Conservation (phyloP, 2,888 invertebrate genomes). For the Diplazon laetatorius region DNA sequence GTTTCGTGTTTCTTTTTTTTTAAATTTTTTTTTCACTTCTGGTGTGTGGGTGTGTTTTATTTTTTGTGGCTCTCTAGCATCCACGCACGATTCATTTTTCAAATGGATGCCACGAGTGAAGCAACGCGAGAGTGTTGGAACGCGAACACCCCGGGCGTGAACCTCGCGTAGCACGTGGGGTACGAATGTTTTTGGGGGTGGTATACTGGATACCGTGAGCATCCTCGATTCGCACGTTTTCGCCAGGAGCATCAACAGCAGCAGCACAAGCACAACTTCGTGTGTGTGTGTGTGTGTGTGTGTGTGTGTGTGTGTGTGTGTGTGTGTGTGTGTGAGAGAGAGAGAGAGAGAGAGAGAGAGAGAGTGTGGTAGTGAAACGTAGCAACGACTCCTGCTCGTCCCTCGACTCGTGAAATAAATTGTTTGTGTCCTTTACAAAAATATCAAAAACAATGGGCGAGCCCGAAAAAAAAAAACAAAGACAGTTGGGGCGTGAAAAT, state of each 20-base stretch:
- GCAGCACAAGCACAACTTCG: conserved; percentile 19
- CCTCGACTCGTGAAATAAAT: conserved; percentile 77
- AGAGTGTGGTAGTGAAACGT: conserved; percentile 51
- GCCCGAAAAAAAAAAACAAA: conserved; percentile 61
- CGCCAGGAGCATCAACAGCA: conserved; percentile 30
- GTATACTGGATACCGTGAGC: conserved; percentile 43
- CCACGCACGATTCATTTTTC: conserved; percentile 76
- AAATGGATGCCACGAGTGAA: conserved; percentile 75
- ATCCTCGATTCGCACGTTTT: conserved; percentile 60
- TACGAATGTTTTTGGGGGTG: conserved; percentile 79
- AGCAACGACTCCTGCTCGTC: conserved; percentile 64
- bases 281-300: too few species aligned
- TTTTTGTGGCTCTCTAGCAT: conserved; percentile 52
- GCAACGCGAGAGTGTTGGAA: conserved; percentile 23
- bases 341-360: too few species aligned
- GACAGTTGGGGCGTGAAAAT: conserved; percentile 59
- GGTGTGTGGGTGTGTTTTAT: conserved; percentile 55
- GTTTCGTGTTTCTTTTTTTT: conserved; percentile 65
- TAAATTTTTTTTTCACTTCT: conserved; percentile 63
- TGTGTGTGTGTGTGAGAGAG: too few species aligned
- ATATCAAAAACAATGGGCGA: conserved; percentile 70
- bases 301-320: too few species aligned
- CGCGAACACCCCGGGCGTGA: conserved; percentile 54
- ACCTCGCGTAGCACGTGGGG: conserved; percentile 76
- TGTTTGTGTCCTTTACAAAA: conserved; percentile 77